Evolutionary conservation across 2,113 vertebrate species (phyloP).

Genomic region (rabbit (Oryctolagus cuniculus)): mOryCun1.1 NC_091432.1:189122001-189122500

Average conservation of each 20-base stretch:
- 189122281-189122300: slow-evolving; percentile 36
- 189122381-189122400: slow-evolving; percentile 28
- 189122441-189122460: not conserved
- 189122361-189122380: slow-evolving; percentile 2
- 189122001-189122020: not conserved
- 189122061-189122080: slow-evolving; percentile 16
- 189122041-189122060: not conserved
- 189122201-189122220: too few relatives aligned
- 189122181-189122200: too few relatives aligned
- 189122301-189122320: slow-evolving; percentile 41
- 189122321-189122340: slow-evolving; percentile 22
- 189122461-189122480: not conserved
- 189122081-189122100: too few relatives aligned
- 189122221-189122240: too few relatives aligned
- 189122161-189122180: too few relatives aligned
- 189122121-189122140: too few relatives aligned
- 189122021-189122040: slow-evolving; percentile 45
- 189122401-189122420: not conserved
- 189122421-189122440: not conserved
- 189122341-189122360: slow-evolving; percentile 6
- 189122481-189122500: not conserved
- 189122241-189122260: too few relatives aligned
- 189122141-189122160: too few relatives aligned
- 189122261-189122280: too few relatives aligned
- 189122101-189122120: too few relatives aligned